A percentile compares a stretch with the other conserved stretches of the same genome.
phyloP scores from a whole-genome alignment of 2,113 vertebrate species.

The Dendrocopos noguchii region DNA sequence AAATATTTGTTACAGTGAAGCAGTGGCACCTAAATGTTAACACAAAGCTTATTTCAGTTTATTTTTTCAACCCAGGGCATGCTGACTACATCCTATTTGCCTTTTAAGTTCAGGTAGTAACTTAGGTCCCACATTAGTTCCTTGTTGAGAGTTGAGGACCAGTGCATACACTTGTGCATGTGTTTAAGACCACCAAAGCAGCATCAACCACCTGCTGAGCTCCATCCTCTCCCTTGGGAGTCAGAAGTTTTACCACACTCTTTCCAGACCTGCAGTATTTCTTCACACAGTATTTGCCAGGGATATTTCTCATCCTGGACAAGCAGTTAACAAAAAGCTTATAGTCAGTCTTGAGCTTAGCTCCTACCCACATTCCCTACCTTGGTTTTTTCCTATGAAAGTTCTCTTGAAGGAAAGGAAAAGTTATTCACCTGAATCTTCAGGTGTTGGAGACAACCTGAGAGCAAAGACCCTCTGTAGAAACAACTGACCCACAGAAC shows the following conservation, averaged over 20 bases:
- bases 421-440: not conserved
- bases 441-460: not conserved
- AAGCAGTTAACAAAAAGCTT: not conserved
- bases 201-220: not conserved
- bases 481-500: not conserved
- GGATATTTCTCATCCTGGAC: not conserved
- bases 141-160: not conserved
- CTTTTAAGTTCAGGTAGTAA: not conserved
- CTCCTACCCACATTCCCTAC: not conserved
- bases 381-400: not conserved
- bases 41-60: not conserved
- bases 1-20: not conserved
- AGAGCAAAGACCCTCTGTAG: not conserved
- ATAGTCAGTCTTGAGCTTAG: not conserved
- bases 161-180: accelerated
- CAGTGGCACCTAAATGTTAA: not conserved
- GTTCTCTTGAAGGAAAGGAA: not conserved
- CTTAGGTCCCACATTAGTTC: not conserved
- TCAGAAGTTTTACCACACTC: not conserved
- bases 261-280: not conserved
- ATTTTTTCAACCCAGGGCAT: not conserved
- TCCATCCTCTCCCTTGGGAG: not conserved
- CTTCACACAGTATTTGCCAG: not conserved
- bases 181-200: not conserved
- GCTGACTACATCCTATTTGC: not conserved